Evolutionary conservation across 2,113 vertebrate genomes (phyloP).

Genomic region (Alectura lathami): DNA sequence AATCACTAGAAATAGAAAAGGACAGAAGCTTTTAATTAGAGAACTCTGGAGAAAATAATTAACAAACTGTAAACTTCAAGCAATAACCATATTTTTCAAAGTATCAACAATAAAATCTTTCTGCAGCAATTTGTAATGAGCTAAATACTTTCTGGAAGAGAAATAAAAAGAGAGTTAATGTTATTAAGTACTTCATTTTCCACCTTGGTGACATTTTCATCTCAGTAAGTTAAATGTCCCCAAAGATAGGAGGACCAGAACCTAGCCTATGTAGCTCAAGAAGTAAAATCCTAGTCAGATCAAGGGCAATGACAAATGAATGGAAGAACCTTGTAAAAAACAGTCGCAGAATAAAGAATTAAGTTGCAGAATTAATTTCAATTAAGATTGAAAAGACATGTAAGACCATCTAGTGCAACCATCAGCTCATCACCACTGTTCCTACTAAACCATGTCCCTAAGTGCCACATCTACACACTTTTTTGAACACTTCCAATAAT

Average conservation of each 20-base stretch:
- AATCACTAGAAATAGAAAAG: neutral
- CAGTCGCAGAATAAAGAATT: too few species aligned
- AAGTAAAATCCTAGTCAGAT: neutral
- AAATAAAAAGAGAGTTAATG: conserved; percentile 17
- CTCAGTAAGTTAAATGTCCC: neutral
- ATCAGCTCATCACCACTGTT: too few species aligned
- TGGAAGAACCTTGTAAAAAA: neutral
- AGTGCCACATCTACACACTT: too few species aligned
- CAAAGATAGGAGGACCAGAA: neutral
- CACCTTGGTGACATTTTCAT: neutral
- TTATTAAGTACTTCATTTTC: conserved; percentile 2
- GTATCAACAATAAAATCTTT: conserved; percentile 15
- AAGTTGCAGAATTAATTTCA: too few species aligned
- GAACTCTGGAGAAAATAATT: conserved; percentile 33
- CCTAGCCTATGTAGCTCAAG: neutral
- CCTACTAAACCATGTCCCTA: too few species aligned
- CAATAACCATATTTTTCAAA: conserved; percentile 19
- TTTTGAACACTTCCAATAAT: too few species aligned
- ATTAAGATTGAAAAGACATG: too few species aligned
- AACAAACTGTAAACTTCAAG: conserved; percentile 35
- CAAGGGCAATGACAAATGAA: neutral
- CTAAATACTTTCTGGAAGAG: neutral
- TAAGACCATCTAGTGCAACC: too few species aligned
- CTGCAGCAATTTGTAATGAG: conserved; percentile 10
- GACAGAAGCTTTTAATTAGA: conserved; percentile 42